Evolutionary conservation across 2,888 invertebrate species (phyloP), one percentile per base, ranked within the genome.

Genomic region (Onthophagus sagittarius): DNA sequence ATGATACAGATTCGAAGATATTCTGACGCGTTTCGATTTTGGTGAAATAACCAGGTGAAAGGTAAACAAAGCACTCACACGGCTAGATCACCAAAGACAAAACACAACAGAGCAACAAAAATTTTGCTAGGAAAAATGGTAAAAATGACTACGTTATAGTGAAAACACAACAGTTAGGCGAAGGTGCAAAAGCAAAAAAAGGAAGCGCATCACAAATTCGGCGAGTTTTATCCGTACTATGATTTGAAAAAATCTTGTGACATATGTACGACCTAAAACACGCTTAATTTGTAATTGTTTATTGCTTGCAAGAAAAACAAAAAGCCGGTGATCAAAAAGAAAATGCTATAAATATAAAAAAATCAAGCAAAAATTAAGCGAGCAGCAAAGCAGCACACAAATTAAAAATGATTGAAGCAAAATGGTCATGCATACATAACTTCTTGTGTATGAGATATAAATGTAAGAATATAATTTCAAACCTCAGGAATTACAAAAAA

Each of bases 81-180:
- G 84, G 85, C 85, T 85, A 85, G 85, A 85, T 84, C 84, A 85
- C 85, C 85, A 85, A 85, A 85, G 85, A 83, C 77, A 74, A 76
- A 77, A 78, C 77, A 75, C 75, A 71, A 74, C 75, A 67, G 31
- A 23, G 32, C 13, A 67, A 67, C 39, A 53, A 53, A 53, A 53
- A 53, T 2, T 53, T 7, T 1, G 39, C 11, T 53, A 53, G 39
- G 11, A 67, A n/a, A 72, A 74, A 76, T 13, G 71, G 63, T 70
- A 62, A 71, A 71, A 74, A 63, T 70, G 62, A 32, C 32, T 39
- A 69, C n/a, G 23, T 23, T 23, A 23, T 23, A 23, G 23, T 23
- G 23, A 23, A 23, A 23, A 23, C 3, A 23, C 23, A 23, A 23
- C 23, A 23, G 23, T 23, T 23, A 75, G 53, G 64, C 14, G 9